Conservation (phyloP, 2,888 invertebrate species). For the Tetragonisca angustula region DNA sequence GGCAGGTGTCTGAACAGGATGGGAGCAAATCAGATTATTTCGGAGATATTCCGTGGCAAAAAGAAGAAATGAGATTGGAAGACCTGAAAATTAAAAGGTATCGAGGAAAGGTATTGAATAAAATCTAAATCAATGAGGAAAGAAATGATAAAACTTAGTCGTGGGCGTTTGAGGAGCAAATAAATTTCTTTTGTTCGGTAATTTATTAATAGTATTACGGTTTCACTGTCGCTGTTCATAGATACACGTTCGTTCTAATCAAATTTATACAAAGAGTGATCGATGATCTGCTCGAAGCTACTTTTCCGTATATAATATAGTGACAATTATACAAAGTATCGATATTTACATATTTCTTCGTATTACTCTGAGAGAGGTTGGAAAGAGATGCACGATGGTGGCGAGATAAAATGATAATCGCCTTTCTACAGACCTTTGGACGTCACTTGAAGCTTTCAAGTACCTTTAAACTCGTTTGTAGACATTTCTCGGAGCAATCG, state of each 20-base stretch:
- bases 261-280: neutral
- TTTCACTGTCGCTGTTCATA: neutral
- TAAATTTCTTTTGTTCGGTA: neutral
- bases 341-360: neutral
- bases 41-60: neutral
- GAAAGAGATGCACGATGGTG: neutral
- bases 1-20: slow-evolving; percentile 21
- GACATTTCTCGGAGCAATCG: neutral
- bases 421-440: neutral
- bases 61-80: slow-evolving; percentile 6
- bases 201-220: neutral
- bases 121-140: slow-evolving; percentile 29
- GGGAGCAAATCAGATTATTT: slow-evolving; percentile 43
- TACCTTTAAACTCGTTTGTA: neutral
- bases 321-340: neutral
- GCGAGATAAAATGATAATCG: neutral
- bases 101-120: slow-evolving; percentile 34
- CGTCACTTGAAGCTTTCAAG: neutral
- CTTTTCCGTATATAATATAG: neutral
- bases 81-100: slow-evolving; percentile 33
- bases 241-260: neutral
- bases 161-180: neutral
- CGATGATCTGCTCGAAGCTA: neutral
- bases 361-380: neutral
- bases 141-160: neutral